Base-by-base conservation (phyloP, 2,797 vertebrate genomes). In the Pangasius sanitwongsei region DNA sequence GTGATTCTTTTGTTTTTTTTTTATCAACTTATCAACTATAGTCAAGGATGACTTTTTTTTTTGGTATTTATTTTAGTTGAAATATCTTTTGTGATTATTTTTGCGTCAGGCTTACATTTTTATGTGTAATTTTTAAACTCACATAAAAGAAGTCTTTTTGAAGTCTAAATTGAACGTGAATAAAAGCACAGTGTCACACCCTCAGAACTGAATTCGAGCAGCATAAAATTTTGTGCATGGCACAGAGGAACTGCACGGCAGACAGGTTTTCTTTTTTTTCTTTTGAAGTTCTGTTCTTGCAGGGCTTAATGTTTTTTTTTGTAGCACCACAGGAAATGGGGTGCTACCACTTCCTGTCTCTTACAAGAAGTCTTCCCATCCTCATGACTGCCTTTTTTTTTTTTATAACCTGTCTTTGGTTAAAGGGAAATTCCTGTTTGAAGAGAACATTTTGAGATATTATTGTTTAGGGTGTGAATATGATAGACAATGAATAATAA, bases 301-400 rank as follows among this genome's bases (percentile, higher is more conserved):
- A 50, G 25, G 25, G 74, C 74, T 72, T 50, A 2, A n/a, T 11
- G 20, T 92, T 63, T 89, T 90, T 28, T 90, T 92, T 84, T 91
- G 86, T 44, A 25, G 74, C 86, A 53, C 88, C 84, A 48, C 93
- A 94, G 94, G 94, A 95, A 95, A 92, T 6, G 1, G 90, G 93
- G 94, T 90, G 90, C 70, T 89, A 90, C 93, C 92, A 86, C 91
- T 91, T 95, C 95, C 94, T 91, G 92, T 88, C 78, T 34, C 44
- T 89, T 87, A 81, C 90, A 90, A 88, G 82, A 83, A 89, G 65
- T 74, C 88, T 31, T 25, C 84, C 82, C n/a, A 86, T 88, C 16
- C 77, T 84, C 75, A 69, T 78, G 28, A 53, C 41, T 72, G 59
- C 37, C 34, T 25, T 81, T 81, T 31, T 65, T 67, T 31, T 28